Base-by-base conservation (phyloP, 2,113 vertebrate genomes). In the Peromyscus maniculatus region DNA sequence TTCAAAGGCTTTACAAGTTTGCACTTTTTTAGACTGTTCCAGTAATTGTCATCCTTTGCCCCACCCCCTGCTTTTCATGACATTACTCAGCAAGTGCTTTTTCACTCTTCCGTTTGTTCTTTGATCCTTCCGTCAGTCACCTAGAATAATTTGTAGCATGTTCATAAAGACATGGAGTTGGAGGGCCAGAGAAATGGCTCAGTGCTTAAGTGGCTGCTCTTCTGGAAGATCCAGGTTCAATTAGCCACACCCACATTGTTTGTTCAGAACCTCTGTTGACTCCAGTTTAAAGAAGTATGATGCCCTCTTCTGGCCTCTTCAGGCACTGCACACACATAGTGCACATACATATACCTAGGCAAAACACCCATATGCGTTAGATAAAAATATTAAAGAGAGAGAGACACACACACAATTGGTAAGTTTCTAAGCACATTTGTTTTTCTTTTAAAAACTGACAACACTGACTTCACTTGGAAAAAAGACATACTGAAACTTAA, bases 51-150 rank as follows among this genome's bases (percentile, higher is more conserved):
- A 52, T n/a, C 33, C 21, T 91, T 89, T 28, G 4, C 13, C 49
- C 62, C 39, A n/a, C 3, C 22, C 36, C 21, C 31, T 46, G 4
- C 55, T 87, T 78, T 75, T 28, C 55, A 1, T 36, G 57, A 19
- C 55, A 15, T 36, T 83, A 12, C 39, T 72, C 11, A 22, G 2
- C 43, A 91, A 62, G 11, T 31, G 9, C 62, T 21, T 82, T 86
- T 96, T 90, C 39, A 62, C 43, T 71, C 39, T 64, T 72, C 43
- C 36, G 2, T 89, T 92, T 93, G 67, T 55, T 77, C 89, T 91
- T 69, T 83, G 28, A 78, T 72, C 93, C 10, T 71, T 77, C 66
- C 26, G 28, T 92, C 62, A 57, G 16, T 83, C n/a, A 69, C 46
- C 62, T 88, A 52, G 28, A 64, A 86, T 66, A 62, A 69, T 91